These are phyloP conservation scores for Athalia rosae DNA, from an alignment of 2,888 invertebrate genomes.

Conservation along the genomic window DNA sequence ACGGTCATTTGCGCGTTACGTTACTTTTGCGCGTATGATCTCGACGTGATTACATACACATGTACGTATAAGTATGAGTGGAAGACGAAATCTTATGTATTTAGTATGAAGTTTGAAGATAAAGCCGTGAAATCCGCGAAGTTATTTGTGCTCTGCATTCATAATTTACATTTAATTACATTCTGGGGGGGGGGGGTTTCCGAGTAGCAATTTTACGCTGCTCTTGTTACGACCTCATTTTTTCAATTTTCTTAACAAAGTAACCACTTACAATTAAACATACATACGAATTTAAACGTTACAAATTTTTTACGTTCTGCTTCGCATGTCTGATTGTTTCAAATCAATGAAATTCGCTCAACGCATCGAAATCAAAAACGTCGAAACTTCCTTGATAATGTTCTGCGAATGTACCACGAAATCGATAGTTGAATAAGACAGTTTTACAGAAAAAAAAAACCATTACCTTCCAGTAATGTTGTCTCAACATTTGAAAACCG, in stretches of 20 bases:
- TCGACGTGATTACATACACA: slow-evolving; percentile 11
- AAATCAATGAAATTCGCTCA: too few species aligned
- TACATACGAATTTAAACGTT: slow-evolving; percentile 9
- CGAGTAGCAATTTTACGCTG: slow-evolving; percentile 5
- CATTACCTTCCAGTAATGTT: too few species aligned
- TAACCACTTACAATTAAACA: slow-evolving; percentile 13
- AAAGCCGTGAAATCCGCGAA: slow-evolving; percentile 10
- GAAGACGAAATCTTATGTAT: slow-evolving; percentile 20
- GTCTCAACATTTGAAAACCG: too few species aligned
- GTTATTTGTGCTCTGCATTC: slow-evolving; percentile 29
- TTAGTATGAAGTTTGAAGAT: slow-evolving; percentile 20
- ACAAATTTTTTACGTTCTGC: not conserved
- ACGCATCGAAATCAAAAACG: not conserved
- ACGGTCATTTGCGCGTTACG: slow-evolving; percentile 24
- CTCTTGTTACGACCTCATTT: slow-evolving; percentile 28
- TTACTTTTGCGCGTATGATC: not conserved
- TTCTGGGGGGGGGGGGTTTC: not conserved
- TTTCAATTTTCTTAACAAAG: slow-evolving; percentile 29
- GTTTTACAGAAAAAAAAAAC: too few species aligned
- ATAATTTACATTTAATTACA: slow-evolving; percentile 44
- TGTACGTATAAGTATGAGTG: slow-evolving; percentile 11
- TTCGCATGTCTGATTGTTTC: too few species aligned
- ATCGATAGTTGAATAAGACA: too few species aligned
- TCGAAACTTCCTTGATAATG: not conserved
- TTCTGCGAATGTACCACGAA: too few species aligned